These are phyloP conservation scores for Tenrec ecaudatus DNA, from an alignment of 2,113 vertebrate species.

Conservation along the genomic window DNA sequence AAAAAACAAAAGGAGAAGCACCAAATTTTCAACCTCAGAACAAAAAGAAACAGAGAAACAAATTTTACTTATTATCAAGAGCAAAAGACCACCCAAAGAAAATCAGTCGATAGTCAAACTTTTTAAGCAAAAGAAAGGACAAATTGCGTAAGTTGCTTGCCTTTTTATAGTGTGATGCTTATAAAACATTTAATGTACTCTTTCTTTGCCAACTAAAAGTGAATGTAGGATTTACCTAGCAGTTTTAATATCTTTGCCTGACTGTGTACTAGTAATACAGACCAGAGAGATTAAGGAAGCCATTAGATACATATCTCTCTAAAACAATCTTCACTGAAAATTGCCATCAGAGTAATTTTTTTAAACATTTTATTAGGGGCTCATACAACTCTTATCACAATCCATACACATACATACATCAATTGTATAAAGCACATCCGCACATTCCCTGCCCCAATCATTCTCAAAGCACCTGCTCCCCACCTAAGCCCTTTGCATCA, in stretches of 20 bases:
- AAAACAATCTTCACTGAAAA: constrained; percentile 42
- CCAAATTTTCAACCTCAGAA: constrained; percentile 17
- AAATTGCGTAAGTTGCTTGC: neutral
- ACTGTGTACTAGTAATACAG: constrained; percentile 31
- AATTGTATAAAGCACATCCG: too few species aligned
- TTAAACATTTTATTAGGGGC: too few species aligned
- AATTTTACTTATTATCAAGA: constrained; percentile 37
- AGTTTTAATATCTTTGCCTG: constrained; percentile 64
- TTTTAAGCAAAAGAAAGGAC: constrained; percentile 3
- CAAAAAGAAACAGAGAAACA: neutral
- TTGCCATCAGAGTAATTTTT: constrained; percentile 26
- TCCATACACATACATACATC: too few species aligned
- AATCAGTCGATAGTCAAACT: constrained; percentile 47
- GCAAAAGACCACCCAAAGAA: constrained; percentile 74
- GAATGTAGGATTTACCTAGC: constrained; percentile 60
- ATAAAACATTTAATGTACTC: constrained; percentile 48
- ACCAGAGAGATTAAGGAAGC: constrained; percentile 62
- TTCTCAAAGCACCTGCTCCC: too few species aligned
- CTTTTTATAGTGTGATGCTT: constrained; percentile 21
- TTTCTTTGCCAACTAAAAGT: constrained; percentile 69
- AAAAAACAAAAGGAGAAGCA: constrained; percentile 63
- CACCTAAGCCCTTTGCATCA: too few species aligned
- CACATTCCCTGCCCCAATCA: too few species aligned
- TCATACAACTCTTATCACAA: too few species aligned
- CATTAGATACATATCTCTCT: constrained; percentile 2